Base-by-base conservation (phyloP, 1,140 invertebrate species). In the Rhagoletis zephyria region DNA sequence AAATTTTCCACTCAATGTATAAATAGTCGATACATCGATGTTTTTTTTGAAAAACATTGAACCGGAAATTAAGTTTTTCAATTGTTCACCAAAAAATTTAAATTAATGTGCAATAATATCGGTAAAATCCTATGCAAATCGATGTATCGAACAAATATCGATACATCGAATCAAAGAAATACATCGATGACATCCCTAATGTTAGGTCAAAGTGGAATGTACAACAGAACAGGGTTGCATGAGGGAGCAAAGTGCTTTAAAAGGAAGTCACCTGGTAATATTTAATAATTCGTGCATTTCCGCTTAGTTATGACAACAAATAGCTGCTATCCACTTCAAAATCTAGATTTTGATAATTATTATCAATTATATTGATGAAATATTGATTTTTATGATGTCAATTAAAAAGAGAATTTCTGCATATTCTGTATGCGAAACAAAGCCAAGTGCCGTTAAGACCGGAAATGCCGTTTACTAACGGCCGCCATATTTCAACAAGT, bases 391-490 rank as follows among this genome's bases (percentile, higher is more conserved):
- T 14, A 63, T 16, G 16, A 63, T 14, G 16, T 63, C 16, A 14
- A 63, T 14, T 1, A 63, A 63, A 63, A 63, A 63, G 16, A 9
- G 40, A 67, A 67, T 67, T 5, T 42, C 30, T 67, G 48, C 70
- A 14, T 9, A 4, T 10, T 9, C 45, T 16, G 16, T 16, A n/a
- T 63, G 61, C n/a, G 48, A 3, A 14, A n/a, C 40, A 74, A n/a
- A 45, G 51, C n/a, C 48, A 81, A 81, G 74, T 56, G n/a, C 74
- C 74, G 74, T 81, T 81, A 81, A 0, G 48, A 16, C 74, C 74
- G 74, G 74, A 81, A 56, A 81, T 81, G 74, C 74, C 74, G 74
- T 81, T 81, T 81, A 56, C 45, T 81, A 81, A 81, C 74, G 74
- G 74, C 56, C 74, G 19, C 48, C 74, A 81, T 56, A 81, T 56